Base-by-base conservation (phyloP, 2,888 invertebrate genomes). In the Tachystola acroxantha region DNA sequence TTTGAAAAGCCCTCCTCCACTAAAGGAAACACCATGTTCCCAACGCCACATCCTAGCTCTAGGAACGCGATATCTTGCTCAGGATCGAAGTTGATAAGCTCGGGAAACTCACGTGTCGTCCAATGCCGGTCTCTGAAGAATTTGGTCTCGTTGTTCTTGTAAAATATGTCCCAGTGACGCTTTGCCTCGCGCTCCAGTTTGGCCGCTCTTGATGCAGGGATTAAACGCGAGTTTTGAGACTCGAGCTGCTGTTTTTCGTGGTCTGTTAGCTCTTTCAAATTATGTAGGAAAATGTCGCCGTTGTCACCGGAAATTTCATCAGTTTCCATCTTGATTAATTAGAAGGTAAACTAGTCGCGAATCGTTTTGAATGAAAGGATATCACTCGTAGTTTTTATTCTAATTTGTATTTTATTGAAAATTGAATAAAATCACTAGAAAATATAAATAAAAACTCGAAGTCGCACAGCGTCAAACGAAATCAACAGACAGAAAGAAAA, bases 71-170 rank as follows among this genome's bases (percentile, higher is more conserved):
- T 89, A 36, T 89, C 89, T 38, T 90, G 78, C 2, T 76, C 80
- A 64, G 89, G 50, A 71, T 81, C 66, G 37, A 80, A 86, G 37
- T 85, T 80, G 39, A 92, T 80, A 10, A 98, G 82, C 64, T 96
- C 96, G 53, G 91, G 85, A 82, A 99, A 98, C 86, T 99, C 99
- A 62, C 96, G 89, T 42, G 93, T 94, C 1, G 97, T 98, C 99
- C 99, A 99, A 67, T 97, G 96, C 10, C 98, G 90, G 76, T 98
- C 97, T 75, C 95, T 95, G 65, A 98, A 99, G 74, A 99, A 98
- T 54, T 94, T 91, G 0, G 93, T 95, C 56, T 95, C 94, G 65
- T 99, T 98, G 41, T 98, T 88, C 75, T 98, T 98, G 72, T 98
- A 99, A 76, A 99, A 99, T 35, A 97, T 84, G 74, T 98, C 98